phyloP scores from a whole-genome alignment of 2,797 vertebrate species.

The Eulemur albifrons region DNA sequence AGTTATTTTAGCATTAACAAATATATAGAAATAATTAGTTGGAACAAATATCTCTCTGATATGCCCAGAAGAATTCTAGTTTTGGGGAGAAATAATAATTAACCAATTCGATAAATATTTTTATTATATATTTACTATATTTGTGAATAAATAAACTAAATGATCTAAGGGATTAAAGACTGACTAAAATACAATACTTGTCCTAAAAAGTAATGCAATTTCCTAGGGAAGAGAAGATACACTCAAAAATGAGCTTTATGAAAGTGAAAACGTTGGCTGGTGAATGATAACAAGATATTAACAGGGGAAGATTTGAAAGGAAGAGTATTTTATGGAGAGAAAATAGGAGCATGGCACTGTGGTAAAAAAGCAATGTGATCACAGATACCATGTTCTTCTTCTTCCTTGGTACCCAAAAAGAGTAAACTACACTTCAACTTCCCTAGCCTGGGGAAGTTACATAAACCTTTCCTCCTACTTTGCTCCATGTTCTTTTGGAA shows the following conservation, averaged over 20 bases:
- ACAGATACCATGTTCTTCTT: background rate
- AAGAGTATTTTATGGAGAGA: background rate
- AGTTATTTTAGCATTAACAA: conserved; percentile 43
- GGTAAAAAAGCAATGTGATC: background rate
- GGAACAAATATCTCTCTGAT: background rate
- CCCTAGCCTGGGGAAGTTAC: background rate
- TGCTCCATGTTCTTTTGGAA: background rate
- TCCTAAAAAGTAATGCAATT: background rate
- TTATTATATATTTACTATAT: background rate
- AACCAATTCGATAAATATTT: background rate
- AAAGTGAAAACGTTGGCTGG: background rate
- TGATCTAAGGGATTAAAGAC: background rate
- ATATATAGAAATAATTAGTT: conserved; percentile 33
- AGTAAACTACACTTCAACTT: background rate
- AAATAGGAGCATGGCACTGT: background rate
- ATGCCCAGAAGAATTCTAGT: background rate
- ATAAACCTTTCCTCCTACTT: background rate
- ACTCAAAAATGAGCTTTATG: background rate
- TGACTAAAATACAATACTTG: background rate
- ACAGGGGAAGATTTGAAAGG: background rate
- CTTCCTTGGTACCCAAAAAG: background rate
- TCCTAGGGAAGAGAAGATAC: background rate
- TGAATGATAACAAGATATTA: background rate
- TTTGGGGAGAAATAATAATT: background rate
- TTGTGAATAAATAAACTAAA: background rate